Conservation (phyloP, 2,888 invertebrate species). For the Chymomyza procnemis region DNA sequence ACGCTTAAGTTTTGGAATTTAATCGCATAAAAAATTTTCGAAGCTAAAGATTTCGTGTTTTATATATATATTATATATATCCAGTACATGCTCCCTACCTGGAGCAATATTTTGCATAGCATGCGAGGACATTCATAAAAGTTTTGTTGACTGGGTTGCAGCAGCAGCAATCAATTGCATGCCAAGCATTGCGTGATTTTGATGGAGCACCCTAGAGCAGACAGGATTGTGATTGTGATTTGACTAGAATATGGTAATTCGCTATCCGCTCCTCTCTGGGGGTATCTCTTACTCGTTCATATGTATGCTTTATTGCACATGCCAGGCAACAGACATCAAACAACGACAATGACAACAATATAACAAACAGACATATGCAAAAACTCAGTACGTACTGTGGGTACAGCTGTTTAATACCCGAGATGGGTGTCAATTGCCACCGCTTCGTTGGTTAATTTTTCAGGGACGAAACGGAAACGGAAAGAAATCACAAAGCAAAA, state of each 20-base stretch:
- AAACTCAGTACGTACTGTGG: neutral
- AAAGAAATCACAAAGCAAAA: too few relatives aligned
- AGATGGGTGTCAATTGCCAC: too few relatives aligned
- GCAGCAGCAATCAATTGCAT: slow-evolving; percentile 43
- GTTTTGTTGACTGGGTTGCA: slow-evolving; percentile 16
- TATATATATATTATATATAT: neutral
- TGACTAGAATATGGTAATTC: slow-evolving; percentile 68
- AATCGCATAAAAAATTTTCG: too few relatives aligned
- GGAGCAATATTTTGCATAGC: neutral
- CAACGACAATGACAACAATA: slow-evolving; percentile 4
- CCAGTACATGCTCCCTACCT: neutral
- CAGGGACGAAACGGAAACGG: too few relatives aligned
- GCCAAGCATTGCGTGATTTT: slow-evolving; percentile 42
- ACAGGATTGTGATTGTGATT: slow-evolving; percentile 60
- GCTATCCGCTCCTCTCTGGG: neutral
- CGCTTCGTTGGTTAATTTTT: too few relatives aligned
- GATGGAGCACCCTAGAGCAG: slow-evolving; percentile 57
- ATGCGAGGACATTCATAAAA: neutral
- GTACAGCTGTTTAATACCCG: neutral
- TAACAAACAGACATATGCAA: slow-evolving; percentile 14
- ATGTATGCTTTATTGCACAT: slow-evolving; percentile 63
- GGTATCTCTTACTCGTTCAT: slow-evolving; percentile 14
- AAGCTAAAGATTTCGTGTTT: neutral
- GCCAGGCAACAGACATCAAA: slow-evolving; percentile 26
- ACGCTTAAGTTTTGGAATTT: too few relatives aligned